Conservation (phyloP, 1,140 invertebrate genomes). For the Cyclargus thomasi region DNA sequence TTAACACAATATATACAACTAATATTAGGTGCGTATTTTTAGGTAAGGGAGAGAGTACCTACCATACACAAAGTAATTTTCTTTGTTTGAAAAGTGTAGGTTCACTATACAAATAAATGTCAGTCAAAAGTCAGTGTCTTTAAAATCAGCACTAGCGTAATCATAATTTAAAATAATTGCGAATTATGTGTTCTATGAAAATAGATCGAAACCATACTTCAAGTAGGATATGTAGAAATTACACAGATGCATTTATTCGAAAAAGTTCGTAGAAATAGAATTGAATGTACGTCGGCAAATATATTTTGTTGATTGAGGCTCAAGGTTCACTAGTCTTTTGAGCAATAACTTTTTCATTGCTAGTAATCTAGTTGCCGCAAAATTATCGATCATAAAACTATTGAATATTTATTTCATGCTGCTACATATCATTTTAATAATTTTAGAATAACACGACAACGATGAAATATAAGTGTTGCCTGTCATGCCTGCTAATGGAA, state of each 20-base stretch:
- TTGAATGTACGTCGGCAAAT: neutral
- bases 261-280: neutral
- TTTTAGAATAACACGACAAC: too few relatives aligned
- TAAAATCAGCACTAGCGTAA: too few relatives aligned
- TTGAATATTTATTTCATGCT: neutral
- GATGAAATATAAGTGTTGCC: too few relatives aligned
- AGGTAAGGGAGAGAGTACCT: neutral
- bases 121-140: too few relatives aligned
- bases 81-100: neutral
- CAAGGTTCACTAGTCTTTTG: neutral
- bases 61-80: neutral
- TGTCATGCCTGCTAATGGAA: too few relatives aligned
- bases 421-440: too few relatives aligned
- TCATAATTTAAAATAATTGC: neutral
- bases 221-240: too few relatives aligned
- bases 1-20: constrained; percentile 10
- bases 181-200: too few relatives aligned
- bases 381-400: neutral
- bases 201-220: too few relatives aligned
- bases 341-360: neutral
- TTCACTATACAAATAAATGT: too few relatives aligned
- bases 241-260: neutral
- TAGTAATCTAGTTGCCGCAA: neutral
- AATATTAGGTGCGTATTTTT: constrained; percentile 7
- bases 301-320: neutral